These are phyloP conservation scores for Seira musarum DNA, from an alignment of 2,888 invertebrate species.

Conservation along the genomic window DNA sequence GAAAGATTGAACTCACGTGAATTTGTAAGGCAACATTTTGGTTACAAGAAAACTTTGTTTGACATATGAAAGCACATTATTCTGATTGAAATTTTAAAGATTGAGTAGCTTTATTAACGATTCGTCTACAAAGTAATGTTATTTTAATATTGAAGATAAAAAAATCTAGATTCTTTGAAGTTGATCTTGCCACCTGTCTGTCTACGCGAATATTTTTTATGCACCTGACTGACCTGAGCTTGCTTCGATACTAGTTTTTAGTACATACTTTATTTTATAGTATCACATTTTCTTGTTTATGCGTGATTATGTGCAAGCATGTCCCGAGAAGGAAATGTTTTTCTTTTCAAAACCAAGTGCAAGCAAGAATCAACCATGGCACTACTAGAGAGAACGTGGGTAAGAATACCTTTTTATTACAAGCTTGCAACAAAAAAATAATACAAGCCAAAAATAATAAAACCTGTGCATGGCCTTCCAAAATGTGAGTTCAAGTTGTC, in stretches of 20 bases:
- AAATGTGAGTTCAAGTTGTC: conserved; percentile 10
- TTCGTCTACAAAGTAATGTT: too few species aligned
- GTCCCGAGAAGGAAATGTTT: conserved; percentile 19
- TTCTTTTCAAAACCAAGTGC: conserved; percentile 21
- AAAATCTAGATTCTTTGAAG: background rate
- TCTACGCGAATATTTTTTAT: conserved; percentile 20
- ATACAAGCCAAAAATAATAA: background rate
- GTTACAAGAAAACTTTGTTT: too few species aligned
- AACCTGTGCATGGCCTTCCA: conserved; percentile 16
- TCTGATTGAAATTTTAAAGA: too few species aligned
- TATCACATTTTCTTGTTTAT: conserved; percentile 41
- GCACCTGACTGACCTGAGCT: conserved; percentile 1
- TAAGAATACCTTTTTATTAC: conserved; percentile 14
- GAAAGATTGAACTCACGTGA: too few species aligned
- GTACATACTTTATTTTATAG: conserved; percentile 37
- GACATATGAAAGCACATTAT: too few species aligned
- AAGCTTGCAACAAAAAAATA: background rate
- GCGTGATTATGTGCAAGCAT: conserved; percentile 55
- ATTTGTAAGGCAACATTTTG: too few species aligned
- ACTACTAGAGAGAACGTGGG: background rate
- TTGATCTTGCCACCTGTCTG: conserved; percentile 55
- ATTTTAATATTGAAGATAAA: too few species aligned
- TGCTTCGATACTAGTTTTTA: conserved; percentile 25
- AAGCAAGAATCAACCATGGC: conserved; percentile 18
- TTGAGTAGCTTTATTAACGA: too few species aligned